Base-by-base conservation (phyloP, 2,113 vertebrate species). In the Sterna hirundo region DNA sequence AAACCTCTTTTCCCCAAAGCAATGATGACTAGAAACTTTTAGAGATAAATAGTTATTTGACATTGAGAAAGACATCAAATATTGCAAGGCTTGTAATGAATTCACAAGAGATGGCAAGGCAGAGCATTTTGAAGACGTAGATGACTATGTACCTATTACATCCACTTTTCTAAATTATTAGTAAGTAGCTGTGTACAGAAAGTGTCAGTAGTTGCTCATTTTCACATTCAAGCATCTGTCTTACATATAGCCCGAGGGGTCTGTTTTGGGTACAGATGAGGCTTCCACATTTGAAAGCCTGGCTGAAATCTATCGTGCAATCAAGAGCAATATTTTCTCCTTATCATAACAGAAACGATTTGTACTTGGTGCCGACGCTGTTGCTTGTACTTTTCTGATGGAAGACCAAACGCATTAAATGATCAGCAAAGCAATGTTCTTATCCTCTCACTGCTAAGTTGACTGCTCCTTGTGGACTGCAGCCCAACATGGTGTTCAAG, bases 121-220 rank as follows among this genome's bases (percentile, higher is more conserved):
- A 93, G 49, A 77, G 58, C 32, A 55, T 86, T 94, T 95, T 83
- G 47, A 70, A 90, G 83, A 66, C 2, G 0, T 36, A 62, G 71
- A 86, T 95, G 85, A 92, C 85, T 90, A 13, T 66, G 27, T 88
- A 86, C 64, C 88, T 92, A 90, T 96, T 96, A 94, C 79, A 95
- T 92, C 79, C 83, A 95, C 93, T 94, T 97, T 92, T 88, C 86
- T 66, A 94, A 96, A 96, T 97, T 83, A 95, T 97, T 94, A 88
- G 62, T 90, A 88, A 96, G 85, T 83, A 93, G 42, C 62, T 90
- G 90, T 80, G 79, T 95, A 83, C 75, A 66, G 71, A 83, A 93
- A 79, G 46, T 83, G 85, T 93, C 82, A 77, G 46, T 34, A 34
- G 72, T 68, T 77, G 58, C 78, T 93, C 83, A 64, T 81, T 92